Evolutionary conservation across 2,797 vertebrate species (phyloP).

Genomic region (Lagocephalus sceleratus): DNA sequence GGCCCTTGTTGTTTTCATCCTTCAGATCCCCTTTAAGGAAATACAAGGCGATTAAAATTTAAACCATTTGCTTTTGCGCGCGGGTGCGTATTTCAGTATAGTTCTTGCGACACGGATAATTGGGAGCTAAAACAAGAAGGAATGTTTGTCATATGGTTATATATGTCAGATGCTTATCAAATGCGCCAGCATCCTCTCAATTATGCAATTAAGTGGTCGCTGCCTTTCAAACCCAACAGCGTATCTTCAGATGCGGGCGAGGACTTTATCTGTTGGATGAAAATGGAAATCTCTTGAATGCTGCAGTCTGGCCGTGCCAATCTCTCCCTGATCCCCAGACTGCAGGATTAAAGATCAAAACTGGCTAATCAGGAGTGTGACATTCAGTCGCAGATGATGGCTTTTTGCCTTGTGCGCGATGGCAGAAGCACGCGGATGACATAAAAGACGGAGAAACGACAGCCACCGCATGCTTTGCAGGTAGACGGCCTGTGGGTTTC

Average conservation of each 20-base stretch:
- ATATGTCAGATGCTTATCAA: not conserved
- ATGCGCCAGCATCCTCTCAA: not conserved
- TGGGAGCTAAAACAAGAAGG: constrained; percentile 26
- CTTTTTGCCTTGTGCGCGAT: constrained; percentile 10
- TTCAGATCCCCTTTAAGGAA: constrained; percentile 41
- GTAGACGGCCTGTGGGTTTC: no score
- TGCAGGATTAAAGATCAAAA: constrained; percentile 43
- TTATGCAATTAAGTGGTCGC: not conserved
- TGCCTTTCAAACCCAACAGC: not conserved
- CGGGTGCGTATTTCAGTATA: constrained; percentile 25
- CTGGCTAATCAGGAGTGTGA: constrained; percentile 47
- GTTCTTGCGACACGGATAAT: constrained; percentile 23
- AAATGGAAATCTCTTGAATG: not conserved
- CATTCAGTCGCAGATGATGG: constrained; percentile 40
- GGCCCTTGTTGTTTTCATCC: constrained; percentile 54
- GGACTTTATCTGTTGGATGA: constrained; percentile 14
- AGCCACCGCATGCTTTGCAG: no score
- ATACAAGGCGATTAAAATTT: constrained; percentile 44
- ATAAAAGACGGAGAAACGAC: constrained; percentile 3
- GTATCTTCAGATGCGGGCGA: not conserved
- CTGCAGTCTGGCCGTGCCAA: constrained; percentile 17
- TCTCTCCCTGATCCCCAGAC: constrained; percentile 12
- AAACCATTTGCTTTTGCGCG: constrained; percentile 24
- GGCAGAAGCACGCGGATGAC: constrained; percentile 5
- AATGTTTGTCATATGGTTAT: constrained; percentile 11